Base-by-base conservation (phyloP, 2,797 vertebrate species). In the Sorex maritimensis region DNA sequence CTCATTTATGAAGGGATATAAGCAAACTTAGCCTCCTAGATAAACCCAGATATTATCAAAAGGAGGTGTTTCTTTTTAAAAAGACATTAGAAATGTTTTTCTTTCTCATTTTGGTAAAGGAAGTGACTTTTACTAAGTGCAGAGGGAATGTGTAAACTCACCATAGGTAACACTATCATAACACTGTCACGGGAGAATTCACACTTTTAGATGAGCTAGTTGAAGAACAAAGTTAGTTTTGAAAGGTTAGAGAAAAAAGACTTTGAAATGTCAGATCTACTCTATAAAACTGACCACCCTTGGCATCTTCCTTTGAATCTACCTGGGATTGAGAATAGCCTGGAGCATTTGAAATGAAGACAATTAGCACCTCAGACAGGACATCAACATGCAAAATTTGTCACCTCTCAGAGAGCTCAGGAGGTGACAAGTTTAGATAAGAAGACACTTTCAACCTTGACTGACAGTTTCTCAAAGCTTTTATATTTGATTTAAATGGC, bases 181-280 rank as follows among this genome's bases (percentile, higher is more conserved):
- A 94, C 93, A 86, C 68, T 89, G 85, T 91, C 88, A 91, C 68
- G 87, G 74, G 94, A 95, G 92, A 97, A 94, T 96, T 95, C 91
- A 86, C 94, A 96, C 94, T 77, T 96, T 80, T 49, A 95, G 86
- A 94, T 91, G 90, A 95, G 86, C 79, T 90, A 81, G 94, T 91
- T 78, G 87, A 94, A 94, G 95, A 96, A 95, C 82, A 96, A 93
- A 92, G 89, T 91, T 94, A 91, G 88, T 93, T 97, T 96, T 88
- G 71, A 95, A 95, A 95, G 94, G 90, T 95, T 94, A 95, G 81
- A 93, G 90, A 44, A 94, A 93, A 97, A 97, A 80, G 85, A 94
- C 95, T 97, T 91, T 92, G 55, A 96, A 97, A 94, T 95, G 96
- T 93, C 89, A 94, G 65, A 95, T 82, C n/a, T 63, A 82, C 65